Percentiles rank a stretch among this genome's conserved stretches.
These are phyloP conservation scores for Hypomecis punctinalis DNA, from an alignment of 2,888 invertebrate genomes.

Conservation along the genomic window DNA sequence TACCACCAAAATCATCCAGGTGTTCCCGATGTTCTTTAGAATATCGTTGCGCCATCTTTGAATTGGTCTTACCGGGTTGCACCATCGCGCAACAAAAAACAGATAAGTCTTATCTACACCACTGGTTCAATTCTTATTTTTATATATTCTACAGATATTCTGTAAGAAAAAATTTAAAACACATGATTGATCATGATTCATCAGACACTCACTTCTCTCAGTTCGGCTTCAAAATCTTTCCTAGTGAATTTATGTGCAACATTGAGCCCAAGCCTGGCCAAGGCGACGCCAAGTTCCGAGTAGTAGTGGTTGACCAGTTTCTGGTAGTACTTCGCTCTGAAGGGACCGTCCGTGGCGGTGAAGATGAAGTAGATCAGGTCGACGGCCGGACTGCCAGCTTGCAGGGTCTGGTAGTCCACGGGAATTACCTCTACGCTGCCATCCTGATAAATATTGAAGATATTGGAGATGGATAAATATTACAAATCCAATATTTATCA, in stretches of 20 bases:
- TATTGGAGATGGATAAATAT: no score
- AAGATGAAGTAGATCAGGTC: constrained; percentile 64
- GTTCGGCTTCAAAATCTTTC: not conserved
- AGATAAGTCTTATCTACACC: no score
- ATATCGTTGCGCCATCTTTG: no score
- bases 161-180: no score
- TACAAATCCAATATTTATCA: no score
- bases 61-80: no score
- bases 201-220: not conserved
- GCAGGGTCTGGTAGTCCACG: constrained; percentile 62
- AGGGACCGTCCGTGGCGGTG: constrained; percentile 14
- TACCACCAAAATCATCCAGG: no score
- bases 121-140: no score
- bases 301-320: not conserved
- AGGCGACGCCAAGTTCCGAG: not conserved
- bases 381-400: constrained; percentile 49
- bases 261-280: not conserved
- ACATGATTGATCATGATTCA: no score
- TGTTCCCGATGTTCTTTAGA: no score
- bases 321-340: not conserved
- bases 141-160: no score
- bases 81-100: no score
- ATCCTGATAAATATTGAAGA: constrained; percentile 10
- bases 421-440: constrained; percentile 47
- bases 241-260: not conserved